Evolutionary conservation across 2,888 invertebrate species (phyloP), one percentile per base, ranked within the genome.

Genomic region (Heliothis peltigera): DNA sequence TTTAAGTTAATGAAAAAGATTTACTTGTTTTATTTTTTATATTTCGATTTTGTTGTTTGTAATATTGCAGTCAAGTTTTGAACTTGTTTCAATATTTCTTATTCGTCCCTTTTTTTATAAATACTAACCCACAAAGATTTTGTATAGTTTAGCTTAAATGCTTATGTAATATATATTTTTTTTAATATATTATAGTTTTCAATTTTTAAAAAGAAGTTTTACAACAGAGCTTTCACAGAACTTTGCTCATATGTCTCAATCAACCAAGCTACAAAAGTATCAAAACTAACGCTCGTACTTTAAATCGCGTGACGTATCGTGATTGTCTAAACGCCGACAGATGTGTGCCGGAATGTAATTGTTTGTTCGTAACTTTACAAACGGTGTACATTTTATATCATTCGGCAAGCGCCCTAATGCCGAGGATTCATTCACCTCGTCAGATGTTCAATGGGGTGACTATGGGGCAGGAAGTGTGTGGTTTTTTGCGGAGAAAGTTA

Each of bases 251-350:
- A 42, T 1, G 17, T 17, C 17, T n/a, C 42, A 42, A 17, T 42
- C 42, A 42, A 17, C 7, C 1, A 59, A 1, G 12, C 3, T 17
- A 39, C 43, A n/a, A 65, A 82, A 88, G 86, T 88, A 91, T 89
- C 91, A 92, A 93, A 80, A 85, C 71, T 17, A 19, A n/a, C 0
- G 21, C 6, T 60, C 73, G 32, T 17, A 51, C 55, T 77, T 67
- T 72, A 89, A 92, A 91, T 95, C 93, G 94, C 94, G 94, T 95
- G 94, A 89, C 93, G 90, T 93, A 94, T 94, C 93, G 94, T 95
- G 94, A 94, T 95, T 95, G 94, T 93, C 93, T 94, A 93, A 93
- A 91, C 92, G 87, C 91, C 92, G 93, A 94, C 94, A 95, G 94
- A 94, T 95, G 94, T 94, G 93, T 94, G 92, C 88, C 90, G 94